phyloP scores from a whole-genome alignment of 2,113 vertebrate species.

The Pampusana beccarii region DNA sequence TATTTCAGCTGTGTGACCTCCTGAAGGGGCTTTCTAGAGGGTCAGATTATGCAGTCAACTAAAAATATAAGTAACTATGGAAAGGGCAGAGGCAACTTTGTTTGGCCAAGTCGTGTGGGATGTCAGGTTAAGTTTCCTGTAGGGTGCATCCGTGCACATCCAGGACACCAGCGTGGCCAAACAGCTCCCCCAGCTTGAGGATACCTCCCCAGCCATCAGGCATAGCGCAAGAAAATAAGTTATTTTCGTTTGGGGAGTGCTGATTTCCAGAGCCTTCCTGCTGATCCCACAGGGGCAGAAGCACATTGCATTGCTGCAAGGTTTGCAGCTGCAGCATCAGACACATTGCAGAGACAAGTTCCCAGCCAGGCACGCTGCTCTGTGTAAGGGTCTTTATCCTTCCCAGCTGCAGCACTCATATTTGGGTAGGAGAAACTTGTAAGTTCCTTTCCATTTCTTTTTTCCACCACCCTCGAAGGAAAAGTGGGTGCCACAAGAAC shows the following conservation, averaged over 20 bases:
- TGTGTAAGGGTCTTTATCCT: not conserved
- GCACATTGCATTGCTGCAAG: not conserved
- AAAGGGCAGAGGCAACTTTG: conserved; percentile 41
- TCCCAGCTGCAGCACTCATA: not conserved
- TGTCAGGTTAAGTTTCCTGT: conserved; percentile 30
- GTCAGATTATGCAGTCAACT: conserved; percentile 37
- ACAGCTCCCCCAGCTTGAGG: not conserved
- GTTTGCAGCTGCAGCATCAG: not conserved
- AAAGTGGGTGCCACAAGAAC: rapidly evolving
- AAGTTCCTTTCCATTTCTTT: not conserved
- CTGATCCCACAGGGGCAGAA: not conserved
- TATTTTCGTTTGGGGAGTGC: not conserved
- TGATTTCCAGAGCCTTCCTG: not conserved
- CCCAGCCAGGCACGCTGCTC: not conserved
- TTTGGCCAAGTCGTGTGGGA: not conserved
- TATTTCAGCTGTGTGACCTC: conserved; percentile 70
- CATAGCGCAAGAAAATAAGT: not conserved
- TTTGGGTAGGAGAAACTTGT: not conserved
- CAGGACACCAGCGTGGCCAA: not conserved
- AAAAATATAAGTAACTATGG: conserved; percentile 42
- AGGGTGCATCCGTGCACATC: not conserved
- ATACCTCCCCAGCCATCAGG: not conserved
- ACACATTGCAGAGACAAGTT: not conserved
- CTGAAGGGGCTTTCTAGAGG: conserved; percentile 52
- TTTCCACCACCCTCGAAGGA: not conserved